phyloP scores from a whole-genome alignment of 2,797 vertebrate species.

The Diplodus sargus region DNA sequence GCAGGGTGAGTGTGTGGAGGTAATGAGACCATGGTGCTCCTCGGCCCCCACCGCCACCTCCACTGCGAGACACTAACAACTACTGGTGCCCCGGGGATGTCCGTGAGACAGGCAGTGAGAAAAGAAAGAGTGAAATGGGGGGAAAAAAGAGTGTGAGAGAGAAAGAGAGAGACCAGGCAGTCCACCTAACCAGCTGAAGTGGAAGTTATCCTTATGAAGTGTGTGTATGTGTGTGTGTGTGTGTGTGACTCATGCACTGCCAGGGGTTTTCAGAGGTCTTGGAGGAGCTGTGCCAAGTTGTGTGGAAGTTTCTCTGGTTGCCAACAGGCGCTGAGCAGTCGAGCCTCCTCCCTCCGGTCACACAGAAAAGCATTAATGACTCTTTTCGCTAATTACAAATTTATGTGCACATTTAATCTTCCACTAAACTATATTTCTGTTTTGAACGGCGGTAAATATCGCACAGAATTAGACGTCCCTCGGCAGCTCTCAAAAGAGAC shows the following conservation, averaged over 20 bases:
- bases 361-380: conserved; percentile 30
- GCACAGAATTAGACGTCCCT: not conserved
- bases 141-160: conserved; percentile 55
- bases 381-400: conserved; percentile 35
- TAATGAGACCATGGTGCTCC: conserved; percentile 80
- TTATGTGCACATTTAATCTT: conserved; percentile 17
- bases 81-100: conserved; percentile 80
- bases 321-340: conserved; percentile 70
- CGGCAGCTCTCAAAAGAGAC: not conserved
- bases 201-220: conserved; percentile 81
- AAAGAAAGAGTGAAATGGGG: conserved; percentile 67
- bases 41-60: conserved; percentile 73
- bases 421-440: not conserved
- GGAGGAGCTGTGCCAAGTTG: conserved; percentile 77
- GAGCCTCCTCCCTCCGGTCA: conserved; percentile 31
- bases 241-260: conserved; percentile 76
- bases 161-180: conserved; percentile 63
- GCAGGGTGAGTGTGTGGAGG: conserved; percentile 73
- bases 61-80: conserved; percentile 77
- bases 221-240: conserved; percentile 45
- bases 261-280: conserved; percentile 75
- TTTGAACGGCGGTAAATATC: not conserved
- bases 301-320: conserved; percentile 73
- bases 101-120: conserved; percentile 73
- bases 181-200: conserved; percentile 85